phyloP scores from a whole-genome alignment of 35 echinoderm and acorn worm genomes.

The Antedon bifida region DNA sequence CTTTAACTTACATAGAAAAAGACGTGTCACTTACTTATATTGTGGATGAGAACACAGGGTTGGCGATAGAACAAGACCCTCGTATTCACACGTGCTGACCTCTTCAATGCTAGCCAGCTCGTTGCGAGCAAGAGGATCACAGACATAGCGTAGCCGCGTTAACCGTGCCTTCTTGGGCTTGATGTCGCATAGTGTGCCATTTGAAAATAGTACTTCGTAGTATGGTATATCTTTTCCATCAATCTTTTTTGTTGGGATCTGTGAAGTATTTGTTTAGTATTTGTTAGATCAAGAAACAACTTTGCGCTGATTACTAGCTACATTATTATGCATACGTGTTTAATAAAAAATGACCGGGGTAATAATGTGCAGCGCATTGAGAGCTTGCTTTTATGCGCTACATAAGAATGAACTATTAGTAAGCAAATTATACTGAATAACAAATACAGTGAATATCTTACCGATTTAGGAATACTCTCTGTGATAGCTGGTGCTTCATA shows the following conservation, averaged over 20 bases:
- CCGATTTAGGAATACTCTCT: not conserved
- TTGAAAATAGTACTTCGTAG: constrained; percentile 76
- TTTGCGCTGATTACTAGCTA: no score
- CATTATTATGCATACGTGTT: no score
- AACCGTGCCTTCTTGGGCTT: constrained; percentile 31
- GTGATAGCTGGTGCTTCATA: not conserved
- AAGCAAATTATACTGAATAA: not conserved
- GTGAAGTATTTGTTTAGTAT: not conserved
- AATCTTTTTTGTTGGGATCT: constrained; percentile 68
- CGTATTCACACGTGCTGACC: constrained; percentile 87
- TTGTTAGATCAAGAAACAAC: no score
- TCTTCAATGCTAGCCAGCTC: constrained; percentile 77
- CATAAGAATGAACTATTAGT: no score
- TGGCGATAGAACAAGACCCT: constrained; percentile 50
- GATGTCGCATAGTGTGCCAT: constrained; percentile 78
- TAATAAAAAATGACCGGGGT: no score
- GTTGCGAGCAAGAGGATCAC: constrained; percentile 50
- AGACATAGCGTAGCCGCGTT: constrained; percentile 66
- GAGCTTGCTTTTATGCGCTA: no score
- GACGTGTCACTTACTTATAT: constrained; percentile 82
- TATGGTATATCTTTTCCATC: constrained; percentile 73
- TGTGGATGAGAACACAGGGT: constrained; percentile 65
- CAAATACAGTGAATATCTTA: not conserved
- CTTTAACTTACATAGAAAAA: no score
- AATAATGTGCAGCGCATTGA: no score